phyloP scores from a whole-genome alignment of 2,888 invertebrate species.

The Octodonta nipae region DNA sequence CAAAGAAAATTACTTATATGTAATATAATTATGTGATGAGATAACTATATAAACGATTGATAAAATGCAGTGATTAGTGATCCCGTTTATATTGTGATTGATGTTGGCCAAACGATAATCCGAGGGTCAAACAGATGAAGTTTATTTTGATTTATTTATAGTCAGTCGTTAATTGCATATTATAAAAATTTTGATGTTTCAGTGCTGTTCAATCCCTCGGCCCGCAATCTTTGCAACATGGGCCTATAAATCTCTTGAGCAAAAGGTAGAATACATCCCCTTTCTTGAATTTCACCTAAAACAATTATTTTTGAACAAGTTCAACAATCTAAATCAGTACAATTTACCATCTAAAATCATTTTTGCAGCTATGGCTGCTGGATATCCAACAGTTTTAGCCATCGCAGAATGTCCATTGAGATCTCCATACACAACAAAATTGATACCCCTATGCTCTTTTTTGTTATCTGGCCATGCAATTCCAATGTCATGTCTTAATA shows the following conservation, averaged over 20 bases:
- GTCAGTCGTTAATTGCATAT: conserved; percentile 1
- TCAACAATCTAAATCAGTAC: background rate
- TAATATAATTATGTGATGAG: no score
- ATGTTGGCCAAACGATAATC: no score
- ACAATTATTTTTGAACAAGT: conserved; percentile 7
- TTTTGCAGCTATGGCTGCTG: conserved; percentile 88
- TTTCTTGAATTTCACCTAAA: conserved; percentile 86
- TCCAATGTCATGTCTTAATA: conserved; percentile 84
- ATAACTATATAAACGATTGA: no score
- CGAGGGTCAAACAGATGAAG: no score
- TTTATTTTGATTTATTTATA: no score
- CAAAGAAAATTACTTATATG: no score
- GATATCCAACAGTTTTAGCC: conserved; percentile 87
- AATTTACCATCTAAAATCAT: conserved; percentile 87
- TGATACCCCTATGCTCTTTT: conserved; percentile 68
- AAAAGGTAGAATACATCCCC: conserved; percentile 86
- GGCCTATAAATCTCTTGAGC: conserved; percentile 86
- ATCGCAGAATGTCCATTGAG: conserved; percentile 79
- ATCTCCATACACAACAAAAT: conserved; percentile 82
- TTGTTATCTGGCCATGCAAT: conserved; percentile 83
- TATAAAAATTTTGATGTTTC: conserved; percentile 47
- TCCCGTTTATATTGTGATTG: no score
- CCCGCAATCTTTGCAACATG: conserved; percentile 70
- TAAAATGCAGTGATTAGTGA: no score
- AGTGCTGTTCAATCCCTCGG: conserved; percentile 66